Evolutionary conservation across 1,140 invertebrate genomes (phyloP).

Genomic region (Cyclina sinensis): DNA sequence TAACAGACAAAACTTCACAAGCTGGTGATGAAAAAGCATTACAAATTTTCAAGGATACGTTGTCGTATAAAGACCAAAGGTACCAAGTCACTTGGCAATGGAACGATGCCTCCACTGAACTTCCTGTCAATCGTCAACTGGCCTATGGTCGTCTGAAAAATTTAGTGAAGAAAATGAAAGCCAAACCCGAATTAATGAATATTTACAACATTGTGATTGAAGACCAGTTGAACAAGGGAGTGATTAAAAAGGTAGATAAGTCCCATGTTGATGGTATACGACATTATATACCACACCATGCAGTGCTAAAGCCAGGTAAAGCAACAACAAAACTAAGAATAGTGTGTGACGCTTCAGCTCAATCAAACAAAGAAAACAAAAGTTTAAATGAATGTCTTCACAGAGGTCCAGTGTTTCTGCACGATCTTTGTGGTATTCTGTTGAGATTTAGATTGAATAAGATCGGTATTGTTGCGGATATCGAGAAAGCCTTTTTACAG

Average conservation of each 20-base stretch:
- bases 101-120: background rate
- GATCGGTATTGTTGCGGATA: no score
- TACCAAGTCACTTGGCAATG: conserved; percentile 16
- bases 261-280: background rate
- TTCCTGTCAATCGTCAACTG: conserved; percentile 62
- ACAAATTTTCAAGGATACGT: conserved; percentile 18
- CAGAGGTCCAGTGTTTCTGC: background rate
- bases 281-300: conserved; percentile 45
- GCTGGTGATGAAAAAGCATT: conserved; percentile 38
- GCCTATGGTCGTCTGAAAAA: conserved; percentile 24
- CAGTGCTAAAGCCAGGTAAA: background rate
- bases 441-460: background rate
- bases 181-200: conserved; percentile 43
- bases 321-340: conserved; percentile 23
- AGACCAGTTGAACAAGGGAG: conserved; percentile 52
- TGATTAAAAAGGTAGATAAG: conserved; percentile 10
- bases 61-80: no score
- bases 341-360: conserved; percentile 11
- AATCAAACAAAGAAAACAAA: background rate
- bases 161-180: conserved; percentile 7
- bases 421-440: conserved; percentile 40
- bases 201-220: conserved; percentile 56
- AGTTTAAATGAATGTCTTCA: no score
- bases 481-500: conserved; percentile 32
- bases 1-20: conserved; percentile 10